Percentiles rank a stretch among this genome's conserved stretches.
phyloP scores from a whole-genome alignment of 2,797 vertebrate genomes.

The Poeciliopsis paucimaculata region DNA sequence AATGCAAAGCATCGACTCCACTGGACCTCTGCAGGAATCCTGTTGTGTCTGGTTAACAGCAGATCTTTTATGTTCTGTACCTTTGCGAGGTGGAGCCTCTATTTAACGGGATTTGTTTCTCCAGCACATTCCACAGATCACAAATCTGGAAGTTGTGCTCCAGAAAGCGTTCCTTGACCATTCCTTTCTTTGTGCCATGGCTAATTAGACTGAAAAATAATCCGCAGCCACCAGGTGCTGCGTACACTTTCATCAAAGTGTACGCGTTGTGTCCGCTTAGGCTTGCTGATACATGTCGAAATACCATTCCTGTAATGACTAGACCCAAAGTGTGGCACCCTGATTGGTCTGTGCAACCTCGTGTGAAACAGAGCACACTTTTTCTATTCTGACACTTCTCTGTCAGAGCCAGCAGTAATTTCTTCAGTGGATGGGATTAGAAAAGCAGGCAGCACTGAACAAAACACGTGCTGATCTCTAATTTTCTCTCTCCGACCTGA shows the following conservation, averaged over 20 bases:
- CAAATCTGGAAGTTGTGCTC: neutral
- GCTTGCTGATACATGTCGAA: neutral
- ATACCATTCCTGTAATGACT: neutral
- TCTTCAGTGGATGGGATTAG: neutral
- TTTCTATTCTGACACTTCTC: neutral
- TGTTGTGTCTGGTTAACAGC: neutral
- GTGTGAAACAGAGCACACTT: neutral
- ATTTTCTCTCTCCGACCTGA: constrained; percentile 50
- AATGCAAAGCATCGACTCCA: neutral
- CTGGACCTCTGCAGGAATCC: neutral
- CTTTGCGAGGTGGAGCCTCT: neutral
- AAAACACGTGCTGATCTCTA: constrained; percentile 58
- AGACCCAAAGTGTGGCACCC: neutral
- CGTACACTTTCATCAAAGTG: neutral
- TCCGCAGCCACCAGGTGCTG: neutral
- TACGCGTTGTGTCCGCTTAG: neutral
- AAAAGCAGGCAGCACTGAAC: constrained; percentile 28
- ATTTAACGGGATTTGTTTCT: neutral
- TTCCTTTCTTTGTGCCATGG: neutral
- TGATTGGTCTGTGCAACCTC: neutral
- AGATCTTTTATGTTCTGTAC: neutral
- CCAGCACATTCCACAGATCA: neutral
- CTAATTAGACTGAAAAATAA: neutral
- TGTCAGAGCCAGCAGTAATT: neutral
- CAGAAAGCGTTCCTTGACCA: neutral